phyloP scores from a whole-genome alignment of 2,797 vertebrate genomes.

The Chrysocyon brachyurus region DNA sequence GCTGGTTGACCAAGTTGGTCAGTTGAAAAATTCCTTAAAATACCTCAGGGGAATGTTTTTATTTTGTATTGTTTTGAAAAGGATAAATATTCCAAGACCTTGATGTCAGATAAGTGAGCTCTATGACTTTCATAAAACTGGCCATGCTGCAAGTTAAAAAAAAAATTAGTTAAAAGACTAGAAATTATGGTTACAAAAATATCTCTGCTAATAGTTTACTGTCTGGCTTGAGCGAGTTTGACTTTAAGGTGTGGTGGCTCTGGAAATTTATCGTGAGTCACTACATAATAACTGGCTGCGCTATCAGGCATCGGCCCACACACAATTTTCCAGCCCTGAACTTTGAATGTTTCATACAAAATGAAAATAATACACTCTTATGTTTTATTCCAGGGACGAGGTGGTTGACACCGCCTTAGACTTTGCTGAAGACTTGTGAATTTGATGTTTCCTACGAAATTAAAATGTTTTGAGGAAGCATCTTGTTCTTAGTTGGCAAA shows the following conservation, averaged over 20 bases:
- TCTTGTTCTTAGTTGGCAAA: constrained; percentile 58
- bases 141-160: constrained; percentile 61
- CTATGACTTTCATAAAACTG: constrained; percentile 71
- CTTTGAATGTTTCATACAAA: constrained; percentile 87
- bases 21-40: constrained; percentile 80
- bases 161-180: constrained; percentile 75
- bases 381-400: constrained; percentile 77
- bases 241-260: constrained; percentile 89
- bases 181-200: constrained; percentile 81
- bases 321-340: constrained; percentile 89
- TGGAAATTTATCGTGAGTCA: constrained; percentile 91
- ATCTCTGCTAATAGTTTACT: constrained; percentile 84
- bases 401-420: constrained; percentile 63
- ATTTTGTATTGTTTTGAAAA: constrained; percentile 77
- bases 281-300: constrained; percentile 87
- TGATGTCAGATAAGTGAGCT: constrained; percentile 56
- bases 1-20: constrained; percentile 78
- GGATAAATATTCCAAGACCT: constrained; percentile 66
- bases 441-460: constrained; percentile 72
- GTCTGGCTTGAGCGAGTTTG: constrained; percentile 88
- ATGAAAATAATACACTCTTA: constrained; percentile 85
- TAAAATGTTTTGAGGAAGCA: constrained; percentile 49
- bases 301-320: constrained; percentile 89
- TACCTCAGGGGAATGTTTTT: constrained; percentile 66
- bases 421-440: constrained; percentile 70